A percentile compares a stretch with the other conserved stretches of the same genome.
These are phyloP conservation scores for Myripristis murdjan DNA, from an alignment of 2,797 vertebrate species.

Conservation along the genomic window DNA sequence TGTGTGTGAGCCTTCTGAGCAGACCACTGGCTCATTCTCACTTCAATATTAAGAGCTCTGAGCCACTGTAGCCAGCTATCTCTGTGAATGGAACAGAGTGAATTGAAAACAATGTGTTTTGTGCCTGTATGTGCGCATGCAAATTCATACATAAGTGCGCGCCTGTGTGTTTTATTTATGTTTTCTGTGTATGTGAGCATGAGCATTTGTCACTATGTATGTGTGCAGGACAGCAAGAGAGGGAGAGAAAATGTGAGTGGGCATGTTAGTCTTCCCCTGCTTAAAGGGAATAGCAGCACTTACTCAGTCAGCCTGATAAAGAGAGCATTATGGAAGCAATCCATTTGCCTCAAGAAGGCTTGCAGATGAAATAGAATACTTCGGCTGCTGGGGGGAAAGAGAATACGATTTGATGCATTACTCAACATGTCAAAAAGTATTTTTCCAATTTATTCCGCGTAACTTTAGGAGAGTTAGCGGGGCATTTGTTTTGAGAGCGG, in stretches of 20 bases:
- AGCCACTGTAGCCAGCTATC: conserved; percentile 24
- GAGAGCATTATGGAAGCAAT: conserved; percentile 71
- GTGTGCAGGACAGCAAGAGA: not conserved
- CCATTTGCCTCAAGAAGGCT: conserved; percentile 70
- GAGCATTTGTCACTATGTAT: conserved; percentile 36
- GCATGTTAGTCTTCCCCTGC: conserved; percentile 50
- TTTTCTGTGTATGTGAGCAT: conserved; percentile 6
- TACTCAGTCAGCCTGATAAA: conserved; percentile 68
- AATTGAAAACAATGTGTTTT: conserved; percentile 20
- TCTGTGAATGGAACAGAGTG: conserved; percentile 32
- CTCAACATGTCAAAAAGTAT: conserved; percentile 79
- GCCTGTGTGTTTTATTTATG: not conserved
- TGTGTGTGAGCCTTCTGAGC: conserved; percentile 35
- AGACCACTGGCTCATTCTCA: conserved; percentile 38
- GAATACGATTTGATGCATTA: conserved; percentile 75
- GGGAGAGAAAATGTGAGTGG: conserved; percentile 14
- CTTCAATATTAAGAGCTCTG: conserved; percentile 40
- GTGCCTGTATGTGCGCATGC: not conserved
- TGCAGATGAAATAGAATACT: conserved; percentile 68
- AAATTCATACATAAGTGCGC: not conserved
- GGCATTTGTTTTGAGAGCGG: conserved; percentile 68
- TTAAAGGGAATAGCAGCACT: conserved; percentile 61
- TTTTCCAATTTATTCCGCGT: conserved; percentile 72
- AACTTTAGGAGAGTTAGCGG: conserved; percentile 69
- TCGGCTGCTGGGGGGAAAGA: conserved; percentile 58